A percentile compares a stretch with the other conserved stretches of the same genome.
Evolutionary conservation across 2,888 invertebrate genomes (phyloP).

Genomic region (Cryptocephalus primarius): DNA sequence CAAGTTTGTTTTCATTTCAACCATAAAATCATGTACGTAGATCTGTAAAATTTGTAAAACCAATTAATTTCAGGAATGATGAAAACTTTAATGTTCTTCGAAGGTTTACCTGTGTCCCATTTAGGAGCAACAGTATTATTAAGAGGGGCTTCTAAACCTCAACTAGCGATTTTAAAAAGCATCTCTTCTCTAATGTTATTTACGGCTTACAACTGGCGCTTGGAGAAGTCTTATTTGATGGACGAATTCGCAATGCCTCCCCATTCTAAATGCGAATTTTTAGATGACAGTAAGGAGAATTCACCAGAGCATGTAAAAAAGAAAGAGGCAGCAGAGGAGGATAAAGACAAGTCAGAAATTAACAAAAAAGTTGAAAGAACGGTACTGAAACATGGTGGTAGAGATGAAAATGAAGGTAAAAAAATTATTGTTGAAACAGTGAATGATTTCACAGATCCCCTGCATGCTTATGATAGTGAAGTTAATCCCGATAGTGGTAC

Average conservation of each 20-base stretch:
- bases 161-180: conserved; percentile 71
- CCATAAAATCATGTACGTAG: too few species aligned
- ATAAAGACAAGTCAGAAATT: not conserved
- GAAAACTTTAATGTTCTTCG: conserved; percentile 90
- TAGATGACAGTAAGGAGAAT: conserved; percentile 34
- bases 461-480: conserved; percentile 37
- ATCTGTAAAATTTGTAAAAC: too few species aligned
- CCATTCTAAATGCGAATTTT: conserved; percentile 39
- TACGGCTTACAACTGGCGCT: conserved; percentile 79
- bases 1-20: too few species aligned
- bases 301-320: conserved; percentile 23
- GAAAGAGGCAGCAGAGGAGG: conserved; percentile 5
- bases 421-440: conserved; percentile 45
- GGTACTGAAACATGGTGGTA: conserved; percentile 25
- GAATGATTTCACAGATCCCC: conserved; percentile 75
- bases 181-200: conserved; percentile 74
- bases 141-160: conserved; percentile 61
- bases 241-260: conserved; percentile 77
- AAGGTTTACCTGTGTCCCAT: conserved; percentile 74
- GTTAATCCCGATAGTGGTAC: conserved; percentile 14
- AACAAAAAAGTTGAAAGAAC: conserved; percentile 8
- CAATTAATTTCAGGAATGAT: conserved; percentile 38
- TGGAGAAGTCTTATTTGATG: conserved; percentile 84
- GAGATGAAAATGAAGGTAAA: conserved; percentile 27
- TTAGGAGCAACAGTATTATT: conserved; percentile 81